Percentiles rank a stretch among this genome's conserved stretches.
phyloP scores from a whole-genome alignment of 2,888 invertebrate species.

The Steinernema carpocapsae region DNA sequence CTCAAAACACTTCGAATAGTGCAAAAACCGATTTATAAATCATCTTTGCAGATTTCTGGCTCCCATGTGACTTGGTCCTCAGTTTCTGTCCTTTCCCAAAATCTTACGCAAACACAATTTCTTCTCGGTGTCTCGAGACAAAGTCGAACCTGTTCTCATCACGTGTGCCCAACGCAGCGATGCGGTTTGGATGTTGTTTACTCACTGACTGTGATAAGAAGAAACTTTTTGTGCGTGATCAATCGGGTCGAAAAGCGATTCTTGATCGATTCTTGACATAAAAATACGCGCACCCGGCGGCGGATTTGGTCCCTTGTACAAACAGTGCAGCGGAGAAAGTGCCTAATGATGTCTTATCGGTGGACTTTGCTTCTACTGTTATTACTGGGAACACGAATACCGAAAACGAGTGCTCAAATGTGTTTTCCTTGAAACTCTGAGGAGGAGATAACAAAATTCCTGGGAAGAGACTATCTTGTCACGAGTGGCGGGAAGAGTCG shows the following conservation, averaged over 20 bases:
- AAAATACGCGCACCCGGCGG: background rate
- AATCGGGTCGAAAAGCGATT: background rate
- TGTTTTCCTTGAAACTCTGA: too few relatives aligned
- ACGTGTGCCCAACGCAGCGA: background rate
- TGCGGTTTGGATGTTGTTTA: conserved; percentile 16
- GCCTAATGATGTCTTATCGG: conserved; percentile 1
- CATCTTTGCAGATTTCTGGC: too few relatives aligned
- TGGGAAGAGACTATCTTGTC: too few relatives aligned
- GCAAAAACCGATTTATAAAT: too few relatives aligned
- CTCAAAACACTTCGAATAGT: too few relatives aligned
- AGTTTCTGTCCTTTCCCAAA: too few relatives aligned
- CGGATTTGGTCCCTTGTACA: background rate
- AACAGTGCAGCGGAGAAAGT: background rate
- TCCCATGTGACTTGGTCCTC: too few relatives aligned
- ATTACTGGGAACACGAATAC: background rate
- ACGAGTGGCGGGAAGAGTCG: too few relatives aligned
- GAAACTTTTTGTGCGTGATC: background rate
- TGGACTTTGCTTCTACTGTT: conserved; percentile 30
- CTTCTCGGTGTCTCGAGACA: too few relatives aligned
- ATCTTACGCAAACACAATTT: too few relatives aligned
- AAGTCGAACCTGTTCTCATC: too few relatives aligned
- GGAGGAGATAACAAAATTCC: too few relatives aligned
- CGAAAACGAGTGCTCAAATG: background rate
- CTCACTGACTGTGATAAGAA: conserved; percentile 11
- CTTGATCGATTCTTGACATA: background rate